Evolutionary conservation across 2,888 invertebrate species (phyloP).

Genomic region (Drosophila pseudotalamancana): DNA sequence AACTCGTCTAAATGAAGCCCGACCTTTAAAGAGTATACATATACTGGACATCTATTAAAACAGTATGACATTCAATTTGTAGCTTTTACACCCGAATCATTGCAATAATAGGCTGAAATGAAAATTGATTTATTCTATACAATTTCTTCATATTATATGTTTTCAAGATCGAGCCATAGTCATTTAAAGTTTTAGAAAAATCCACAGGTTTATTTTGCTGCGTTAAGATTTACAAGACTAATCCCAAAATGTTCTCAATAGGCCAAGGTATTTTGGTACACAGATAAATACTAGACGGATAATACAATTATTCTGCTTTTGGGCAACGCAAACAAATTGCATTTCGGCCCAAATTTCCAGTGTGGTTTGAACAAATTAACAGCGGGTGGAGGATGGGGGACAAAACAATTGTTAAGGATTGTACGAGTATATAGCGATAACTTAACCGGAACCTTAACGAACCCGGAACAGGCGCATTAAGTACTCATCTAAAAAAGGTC

Average conservation of each 20-base stretch:
- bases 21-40: too few species aligned
- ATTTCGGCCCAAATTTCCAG: constrained; percentile 5
- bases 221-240: constrained; percentile 34
- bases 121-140: too few species aligned
- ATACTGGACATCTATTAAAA: too few species aligned
- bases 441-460: constrained; percentile 56
- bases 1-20: too few species aligned
- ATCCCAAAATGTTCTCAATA: constrained; percentile 23
- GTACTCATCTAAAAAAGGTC: constrained; percentile 44
- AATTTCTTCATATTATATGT: too few species aligned
- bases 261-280: constrained; percentile 19
- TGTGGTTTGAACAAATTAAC: constrained; percentile 12
- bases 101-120: too few species aligned
- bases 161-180: too few species aligned
- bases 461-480: constrained; percentile 59
- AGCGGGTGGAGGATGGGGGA: not conserved
- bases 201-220: constrained; percentile 2
- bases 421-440: constrained; percentile 53
- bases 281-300: constrained; percentile 65
- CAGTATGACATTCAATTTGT: too few species aligned
- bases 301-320: constrained; percentile 45
- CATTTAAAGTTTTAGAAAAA: not conserved
- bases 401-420: constrained; percentile 53
- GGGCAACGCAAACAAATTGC: constrained; percentile 4
- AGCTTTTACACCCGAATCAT: too few species aligned